A percentile compares a stretch with the other conserved stretches of the same genome.
These are phyloP conservation scores for Scaptomyza polygonia DNA, from an alignment of 2,888 invertebrate species.

Conservation along the genomic window DNA sequence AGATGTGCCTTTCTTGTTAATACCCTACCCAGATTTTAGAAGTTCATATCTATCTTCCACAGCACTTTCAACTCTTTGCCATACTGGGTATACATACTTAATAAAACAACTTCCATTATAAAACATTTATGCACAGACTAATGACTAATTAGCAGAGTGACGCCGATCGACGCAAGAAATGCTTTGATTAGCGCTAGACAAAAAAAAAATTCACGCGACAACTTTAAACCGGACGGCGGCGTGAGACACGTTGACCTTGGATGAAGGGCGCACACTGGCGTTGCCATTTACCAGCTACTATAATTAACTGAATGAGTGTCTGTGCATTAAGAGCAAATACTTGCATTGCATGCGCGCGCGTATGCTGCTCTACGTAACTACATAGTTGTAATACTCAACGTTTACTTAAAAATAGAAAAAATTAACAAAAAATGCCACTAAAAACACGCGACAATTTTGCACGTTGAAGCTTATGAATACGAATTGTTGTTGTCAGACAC, in stretches of 20 bases:
- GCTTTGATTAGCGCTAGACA: constrained; percentile 53
- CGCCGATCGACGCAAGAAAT: constrained; percentile 27
- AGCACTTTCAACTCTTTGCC: not conserved
- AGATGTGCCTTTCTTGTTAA: not conserved
- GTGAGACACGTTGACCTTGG: constrained; percentile 62
- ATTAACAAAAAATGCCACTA: not conserved
- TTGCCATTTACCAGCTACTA: constrained; percentile 71
- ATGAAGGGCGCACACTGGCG: constrained; percentile 63
- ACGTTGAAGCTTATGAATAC: constrained; percentile 12
- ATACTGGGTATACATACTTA: constrained; percentile 34
- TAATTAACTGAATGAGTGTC: constrained; percentile 54
- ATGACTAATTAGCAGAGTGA: constrained; percentile 48
- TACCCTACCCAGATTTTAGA: not conserved
- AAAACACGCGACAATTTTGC: constrained; percentile 6
- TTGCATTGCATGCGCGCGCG: constrained; percentile 35
- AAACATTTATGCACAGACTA: constrained; percentile 24
- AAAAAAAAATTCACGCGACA: constrained; percentile 39
- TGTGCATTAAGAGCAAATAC: constrained; percentile 52
- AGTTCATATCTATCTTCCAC: not conserved
- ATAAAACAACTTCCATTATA: constrained; percentile 29
- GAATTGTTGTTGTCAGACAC: not conserved
- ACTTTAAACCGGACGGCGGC: constrained; percentile 61
- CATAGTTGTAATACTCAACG: constrained; percentile 1
- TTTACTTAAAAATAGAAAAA: constrained; percentile 21
- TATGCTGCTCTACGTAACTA: constrained; percentile 23